Percentiles rank a stretch among this genome's conserved stretches.
These are phyloP conservation scores for Tubulanus polymorphus DNA, from an alignment of 2,888 invertebrate species.

Conservation along the genomic window DNA sequence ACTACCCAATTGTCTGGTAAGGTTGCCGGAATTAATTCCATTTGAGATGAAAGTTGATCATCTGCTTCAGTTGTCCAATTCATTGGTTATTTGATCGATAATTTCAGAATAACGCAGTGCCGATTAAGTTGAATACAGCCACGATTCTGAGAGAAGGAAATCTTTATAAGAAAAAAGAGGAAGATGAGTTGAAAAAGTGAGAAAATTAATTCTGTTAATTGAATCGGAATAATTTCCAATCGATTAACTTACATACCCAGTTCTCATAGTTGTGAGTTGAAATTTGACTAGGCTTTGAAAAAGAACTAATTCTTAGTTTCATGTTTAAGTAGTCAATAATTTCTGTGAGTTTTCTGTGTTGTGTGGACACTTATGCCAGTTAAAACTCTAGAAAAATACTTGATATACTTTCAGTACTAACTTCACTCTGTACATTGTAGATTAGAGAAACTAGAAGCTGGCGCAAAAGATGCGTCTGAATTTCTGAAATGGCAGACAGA, in stretches of 20 bases:
- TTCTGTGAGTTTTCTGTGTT: no score
- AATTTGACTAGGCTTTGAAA: no score
- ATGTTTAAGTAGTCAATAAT: no score
- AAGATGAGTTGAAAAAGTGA: slow-evolving; percentile 44
- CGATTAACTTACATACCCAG: no score
- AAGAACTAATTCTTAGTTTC: no score
- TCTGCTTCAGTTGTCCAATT: background rate
- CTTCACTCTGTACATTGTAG: slow-evolving; percentile 21
- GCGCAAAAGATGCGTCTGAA: slow-evolving; percentile 40
- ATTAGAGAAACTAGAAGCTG: slow-evolving; percentile 43
- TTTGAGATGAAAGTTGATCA: background rate
- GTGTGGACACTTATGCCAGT: no score
- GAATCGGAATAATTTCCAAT: no score
- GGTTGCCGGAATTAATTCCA: background rate
- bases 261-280: no score
- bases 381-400: no score
- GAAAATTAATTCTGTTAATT: background rate
- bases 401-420: no score
- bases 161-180: slow-evolving; percentile 45
- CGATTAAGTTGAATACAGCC: slow-evolving; percentile 50
- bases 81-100: background rate
- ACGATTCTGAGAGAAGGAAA: slow-evolving; percentile 49
- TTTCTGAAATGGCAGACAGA: slow-evolving; percentile 50
- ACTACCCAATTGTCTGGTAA: background rate
- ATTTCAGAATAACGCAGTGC: slow-evolving; percentile 14